Evolutionary conservation across 1,140 invertebrate species (phyloP).

Genomic region (Penaeus indicus): DNA sequence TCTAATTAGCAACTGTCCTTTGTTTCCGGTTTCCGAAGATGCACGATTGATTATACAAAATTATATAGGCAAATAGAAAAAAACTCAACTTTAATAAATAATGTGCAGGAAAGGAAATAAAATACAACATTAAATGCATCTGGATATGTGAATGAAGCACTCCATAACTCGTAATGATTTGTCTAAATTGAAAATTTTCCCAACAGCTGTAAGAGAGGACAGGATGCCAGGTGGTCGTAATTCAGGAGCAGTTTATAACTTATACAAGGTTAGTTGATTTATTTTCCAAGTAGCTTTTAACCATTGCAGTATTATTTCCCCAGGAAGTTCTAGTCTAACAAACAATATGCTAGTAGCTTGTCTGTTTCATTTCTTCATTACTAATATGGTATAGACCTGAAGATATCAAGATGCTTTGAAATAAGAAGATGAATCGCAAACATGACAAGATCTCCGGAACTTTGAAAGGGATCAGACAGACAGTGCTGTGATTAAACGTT

Average conservation of each 20-base stretch:
- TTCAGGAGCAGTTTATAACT: slow-evolving; percentile 97
- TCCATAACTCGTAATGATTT: too few relatives aligned
- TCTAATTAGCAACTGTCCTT: neutral
- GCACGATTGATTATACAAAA: too few relatives aligned
- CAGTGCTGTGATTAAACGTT: slow-evolving; percentile 15
- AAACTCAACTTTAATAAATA: too few relatives aligned
- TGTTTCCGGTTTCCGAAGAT: slow-evolving; percentile 4
- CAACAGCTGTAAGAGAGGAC: slow-evolving; percentile 95
- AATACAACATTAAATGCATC: neutral
- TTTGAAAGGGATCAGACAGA: neutral
- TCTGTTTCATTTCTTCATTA: too few relatives aligned
- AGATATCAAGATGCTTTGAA: neutral
- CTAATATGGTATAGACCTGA: too few relatives aligned
- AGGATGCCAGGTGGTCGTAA: slow-evolving; percentile 98
- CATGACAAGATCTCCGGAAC: neutral
- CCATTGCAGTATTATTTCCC: slow-evolving; percentile 18
- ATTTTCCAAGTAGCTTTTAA: neutral
- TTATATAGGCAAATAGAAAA: too few relatives aligned
- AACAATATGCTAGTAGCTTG: too few relatives aligned
- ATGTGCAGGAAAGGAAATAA: neutral
- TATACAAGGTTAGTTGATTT: slow-evolving; percentile 86
- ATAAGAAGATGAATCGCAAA: slow-evolving; percentile 7
- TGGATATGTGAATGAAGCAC: neutral
- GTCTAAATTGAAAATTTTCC: slow-evolving; percentile 4
- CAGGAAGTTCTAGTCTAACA: neutral